Conservation (phyloP, 2,888 invertebrate species). For the Drosophila tripunctata region DNA sequence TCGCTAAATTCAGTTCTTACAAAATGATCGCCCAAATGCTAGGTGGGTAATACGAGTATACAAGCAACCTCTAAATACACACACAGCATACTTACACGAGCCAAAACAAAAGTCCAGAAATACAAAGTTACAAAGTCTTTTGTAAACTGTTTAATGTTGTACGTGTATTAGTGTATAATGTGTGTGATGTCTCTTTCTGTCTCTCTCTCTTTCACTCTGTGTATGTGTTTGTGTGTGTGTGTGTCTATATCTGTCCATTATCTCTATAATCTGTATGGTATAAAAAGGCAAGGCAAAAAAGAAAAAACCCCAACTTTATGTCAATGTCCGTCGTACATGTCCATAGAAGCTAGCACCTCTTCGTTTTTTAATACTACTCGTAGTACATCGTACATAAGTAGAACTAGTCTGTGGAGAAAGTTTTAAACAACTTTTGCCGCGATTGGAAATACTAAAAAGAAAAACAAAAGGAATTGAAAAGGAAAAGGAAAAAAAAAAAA, state of each 20-base stretch:
- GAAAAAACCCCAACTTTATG: constrained; percentile 11
- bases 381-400: no score
- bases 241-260: constrained; percentile 33
- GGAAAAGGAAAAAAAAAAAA: background rate
- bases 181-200: constrained; percentile 62
- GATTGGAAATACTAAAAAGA: background rate
- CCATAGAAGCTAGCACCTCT: constrained; percentile 45
- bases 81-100: constrained; percentile 25
- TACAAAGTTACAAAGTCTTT: constrained; percentile 29
- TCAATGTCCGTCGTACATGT: constrained; percentile 46
- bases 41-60: no score
- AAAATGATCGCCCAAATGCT: no score
- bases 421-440: constrained; percentile 2
- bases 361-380: constrained; percentile 10
- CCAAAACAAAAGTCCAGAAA: constrained; percentile 18
- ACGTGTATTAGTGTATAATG: constrained; percentile 67
- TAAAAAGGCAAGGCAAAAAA: constrained; percentile 3
- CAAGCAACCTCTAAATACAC: no score
- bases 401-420: background rate
- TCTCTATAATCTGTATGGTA: constrained; percentile 8
- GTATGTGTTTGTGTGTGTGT: constrained; percentile 16
- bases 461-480: background rate
- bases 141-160: constrained; percentile 68
- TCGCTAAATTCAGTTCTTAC: no score
- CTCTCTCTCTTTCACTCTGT: constrained; percentile 49